A percentile compares a stretch with the other conserved stretches of the same genome.
Evolutionary conservation across 2,888 invertebrate species (phyloP).

Genomic region (Cepaea hortensis): DNA sequence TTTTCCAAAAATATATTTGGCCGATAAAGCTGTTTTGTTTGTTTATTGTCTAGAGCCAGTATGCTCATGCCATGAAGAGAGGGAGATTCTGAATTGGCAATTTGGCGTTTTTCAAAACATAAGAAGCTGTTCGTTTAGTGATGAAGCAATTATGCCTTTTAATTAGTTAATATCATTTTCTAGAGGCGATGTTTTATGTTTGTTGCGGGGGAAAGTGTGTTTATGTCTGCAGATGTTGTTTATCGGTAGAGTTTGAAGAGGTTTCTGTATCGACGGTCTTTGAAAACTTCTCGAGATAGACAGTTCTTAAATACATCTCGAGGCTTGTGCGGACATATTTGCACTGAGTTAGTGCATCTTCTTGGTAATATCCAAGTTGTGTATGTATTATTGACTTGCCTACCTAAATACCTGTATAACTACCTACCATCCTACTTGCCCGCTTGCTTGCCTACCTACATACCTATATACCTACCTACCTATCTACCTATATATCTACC

Average conservation of each 20-base stretch:
- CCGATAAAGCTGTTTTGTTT: constrained; percentile 14
- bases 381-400: no score
- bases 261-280: not conserved
- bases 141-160: constrained; percentile 4
- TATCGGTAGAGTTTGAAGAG: not conserved
- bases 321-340: no score
- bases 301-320: not conserved
- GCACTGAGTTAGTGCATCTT: no score
- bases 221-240: constrained; percentile 15
- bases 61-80: not conserved
- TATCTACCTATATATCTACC: no score
- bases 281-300: not conserved
- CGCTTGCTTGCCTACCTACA: no score
- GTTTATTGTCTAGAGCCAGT: constrained; percentile 5
- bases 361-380: no score
- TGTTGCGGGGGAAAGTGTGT: not conserved
- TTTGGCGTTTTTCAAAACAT: not conserved
- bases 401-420: no score
- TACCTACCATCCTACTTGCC: no score
- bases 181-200: not conserved
- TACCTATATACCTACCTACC: no score
- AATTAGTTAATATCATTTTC: not conserved
- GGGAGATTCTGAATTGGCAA: not conserved
- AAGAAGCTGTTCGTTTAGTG: not conserved
- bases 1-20: constrained; percentile 18